Evolutionary conservation across 2,113 vertebrate species (phyloP), one percentile per base, ranked within the genome.

Genomic region (Brachypteracias leptosomus): DNA sequence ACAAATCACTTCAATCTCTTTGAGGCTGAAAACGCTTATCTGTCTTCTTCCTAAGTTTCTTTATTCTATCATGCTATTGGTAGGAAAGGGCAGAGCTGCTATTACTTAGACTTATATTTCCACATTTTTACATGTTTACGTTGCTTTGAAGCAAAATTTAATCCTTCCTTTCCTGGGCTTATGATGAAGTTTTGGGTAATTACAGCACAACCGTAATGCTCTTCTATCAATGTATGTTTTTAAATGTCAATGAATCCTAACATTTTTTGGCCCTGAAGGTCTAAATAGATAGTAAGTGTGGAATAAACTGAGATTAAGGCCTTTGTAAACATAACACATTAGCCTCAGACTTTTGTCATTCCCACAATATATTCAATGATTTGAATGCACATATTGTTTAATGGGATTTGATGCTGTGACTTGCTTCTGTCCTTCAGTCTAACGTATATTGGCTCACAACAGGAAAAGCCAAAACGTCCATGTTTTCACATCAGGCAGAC

Each of bases 301-400:
- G 29, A 67, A 90, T 73, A 75, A 91, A 28, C 28, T 78, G 59
- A 62, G 54, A 49, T 10, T 6, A 46, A 90, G 28, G 22, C 18
- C 15, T 90, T 65, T 63, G 16, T n/a, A 28, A 59, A n/a, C 5
- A 20, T 38, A 52, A 55, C 18, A 12, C 54, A 40, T 31, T 54
- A 47, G 33, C 21, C 24, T 40, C 24, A 44, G 31, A 25, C 36
- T 87, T 91, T 80, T 82, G 71, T 85, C 55, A 29, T 21, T 92
- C 74, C 49, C 51, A 26, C 10, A 36, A 92, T 12, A 7, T 72
- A 61, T 51, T 88, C 61, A 67, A 3, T 51, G 15, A 59, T 88
- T 93, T 84, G 58, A 85, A 88, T 88, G 38, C 52, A 65, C 66
- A 29, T 75, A 74, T 81, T 90, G n/a, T 87, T 97, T 92, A 68